Conservation (phyloP, 2,888 invertebrate genomes). For the Busseola fusca region DNA sequence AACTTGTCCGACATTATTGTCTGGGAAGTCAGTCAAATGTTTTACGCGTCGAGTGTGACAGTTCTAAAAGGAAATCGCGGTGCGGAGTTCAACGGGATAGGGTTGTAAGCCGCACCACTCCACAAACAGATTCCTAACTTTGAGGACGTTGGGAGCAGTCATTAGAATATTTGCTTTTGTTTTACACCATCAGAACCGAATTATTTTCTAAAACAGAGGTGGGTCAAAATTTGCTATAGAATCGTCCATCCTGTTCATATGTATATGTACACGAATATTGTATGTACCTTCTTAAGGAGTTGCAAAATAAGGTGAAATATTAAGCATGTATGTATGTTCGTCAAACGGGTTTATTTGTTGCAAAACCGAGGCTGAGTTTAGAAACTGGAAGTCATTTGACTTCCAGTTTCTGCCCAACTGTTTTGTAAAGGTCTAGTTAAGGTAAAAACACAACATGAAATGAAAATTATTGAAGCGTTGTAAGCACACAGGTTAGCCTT, state of each 20-base stretch:
- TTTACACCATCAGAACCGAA: conserved; percentile 15
- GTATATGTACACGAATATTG: background rate
- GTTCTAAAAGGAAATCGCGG: conserved; percentile 33
- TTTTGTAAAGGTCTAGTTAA: conserved; percentile 44
- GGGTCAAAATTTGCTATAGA: background rate
- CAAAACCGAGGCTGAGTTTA: conserved; percentile 50
- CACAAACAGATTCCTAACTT: conserved; percentile 27
- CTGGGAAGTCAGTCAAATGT: conserved; percentile 44
- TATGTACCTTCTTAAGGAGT: conserved; percentile 15
- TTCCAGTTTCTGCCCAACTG: conserved; percentile 14
- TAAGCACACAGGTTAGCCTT: conserved; percentile 31
- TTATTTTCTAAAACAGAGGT: background rate
- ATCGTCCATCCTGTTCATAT: no score
- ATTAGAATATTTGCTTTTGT: conserved; percentile 24
- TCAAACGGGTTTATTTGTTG: conserved; percentile 56
- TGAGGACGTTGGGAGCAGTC: background rate
- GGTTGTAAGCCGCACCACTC: conserved; percentile 9
- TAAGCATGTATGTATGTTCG: conserved; percentile 36
- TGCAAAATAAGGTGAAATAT: conserved; percentile 44
- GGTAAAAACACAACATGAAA: conserved; percentile 40
- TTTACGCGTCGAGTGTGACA: conserved; percentile 34
- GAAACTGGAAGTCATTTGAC: conserved; percentile 52
- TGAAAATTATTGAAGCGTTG: conserved; percentile 18
- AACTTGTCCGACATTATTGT: conserved; percentile 31
- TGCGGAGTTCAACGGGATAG: background rate